Conservation (phyloP, 1,140 invertebrate species). For the Magallana ariakensis region DNA sequence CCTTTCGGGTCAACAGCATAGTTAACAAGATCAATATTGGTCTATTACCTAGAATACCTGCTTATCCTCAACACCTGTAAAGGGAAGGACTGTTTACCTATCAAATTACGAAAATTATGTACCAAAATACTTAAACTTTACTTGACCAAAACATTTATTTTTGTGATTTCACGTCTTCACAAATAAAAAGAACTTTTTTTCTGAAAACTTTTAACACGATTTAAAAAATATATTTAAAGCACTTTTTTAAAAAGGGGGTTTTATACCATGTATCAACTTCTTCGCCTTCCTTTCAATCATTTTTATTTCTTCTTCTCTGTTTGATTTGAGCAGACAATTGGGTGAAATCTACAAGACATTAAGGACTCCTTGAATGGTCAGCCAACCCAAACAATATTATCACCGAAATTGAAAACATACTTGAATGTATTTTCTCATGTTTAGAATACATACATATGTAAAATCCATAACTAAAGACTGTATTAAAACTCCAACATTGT, state of each 20-base stretch:
- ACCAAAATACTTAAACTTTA: conserved; percentile 37
- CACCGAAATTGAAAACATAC: no score
- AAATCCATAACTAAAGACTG: no score
- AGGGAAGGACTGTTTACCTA: background rate
- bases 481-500: no score
- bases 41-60: background rate
- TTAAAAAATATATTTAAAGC: background rate
- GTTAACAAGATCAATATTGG: background rate
- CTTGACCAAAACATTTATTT: conserved; percentile 32
- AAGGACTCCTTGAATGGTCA: background rate
- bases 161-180: background rate
- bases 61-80: background rate
- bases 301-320: background rate
- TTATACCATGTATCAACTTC: conserved; percentile 2
- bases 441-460: no score
- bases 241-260: background rate
- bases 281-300: background rate
- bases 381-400: no score
- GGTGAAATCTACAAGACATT: background rate
- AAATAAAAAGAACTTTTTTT: background rate
- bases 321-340: background rate
- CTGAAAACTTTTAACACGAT: background rate
- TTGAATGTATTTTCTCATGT: no score
- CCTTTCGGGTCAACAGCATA: background rate
- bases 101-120: conserved; percentile 21